Base-by-base conservation (phyloP, 2,888 invertebrate species). In the Mongoloraphidia duomilia region DNA sequence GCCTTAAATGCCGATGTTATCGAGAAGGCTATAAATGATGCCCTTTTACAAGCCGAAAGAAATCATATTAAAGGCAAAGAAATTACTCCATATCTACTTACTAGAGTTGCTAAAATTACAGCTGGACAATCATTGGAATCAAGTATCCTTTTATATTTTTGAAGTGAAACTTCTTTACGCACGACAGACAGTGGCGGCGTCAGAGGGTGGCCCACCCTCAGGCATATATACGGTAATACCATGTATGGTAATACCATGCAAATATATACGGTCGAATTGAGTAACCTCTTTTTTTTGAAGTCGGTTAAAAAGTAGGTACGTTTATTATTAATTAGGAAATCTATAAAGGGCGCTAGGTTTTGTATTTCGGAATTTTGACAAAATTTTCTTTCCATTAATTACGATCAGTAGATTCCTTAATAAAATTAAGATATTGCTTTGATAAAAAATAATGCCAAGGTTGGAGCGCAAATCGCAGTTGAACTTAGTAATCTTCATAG, bases 81-180 rank as follows among this genome's bases (percentile, higher is more conserved):
- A 57, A 80, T 96, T 9, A 98, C 98, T 1, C 98, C 98, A 2
- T 97, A 84, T 67, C 73, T 98, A 34, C 70, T 98, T 36, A 68
- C 79, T 38, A 75, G 81, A 57, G 82, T 98, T 26, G 77, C 84
- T 26, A 71, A 79, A 55, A 73, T 86, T n/a, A 95, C 95, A 0
- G 65, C 71, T 11, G 96, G 95, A 37, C 76, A 75, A 57, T 93
- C 94, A 12, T 73, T 97, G 37, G 63, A 71, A 61, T 79, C 94
- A 36, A 98, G 92, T 93, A 83, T 78, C 79, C 79, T 79, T 78
- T 73, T 53, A 49, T 46, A 38, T 46, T 43, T 46, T 47, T 37
- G 34, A 38, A 33, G 13, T 41, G n/a, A 42, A 14, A 26, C 26
- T 9, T 13, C 34, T 44, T 46, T 43, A 43, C 26, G 47, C 17